Evolutionary conservation across 2,113 vertebrate species (phyloP).

Genomic region (Neogobius melanostomus): DNA sequence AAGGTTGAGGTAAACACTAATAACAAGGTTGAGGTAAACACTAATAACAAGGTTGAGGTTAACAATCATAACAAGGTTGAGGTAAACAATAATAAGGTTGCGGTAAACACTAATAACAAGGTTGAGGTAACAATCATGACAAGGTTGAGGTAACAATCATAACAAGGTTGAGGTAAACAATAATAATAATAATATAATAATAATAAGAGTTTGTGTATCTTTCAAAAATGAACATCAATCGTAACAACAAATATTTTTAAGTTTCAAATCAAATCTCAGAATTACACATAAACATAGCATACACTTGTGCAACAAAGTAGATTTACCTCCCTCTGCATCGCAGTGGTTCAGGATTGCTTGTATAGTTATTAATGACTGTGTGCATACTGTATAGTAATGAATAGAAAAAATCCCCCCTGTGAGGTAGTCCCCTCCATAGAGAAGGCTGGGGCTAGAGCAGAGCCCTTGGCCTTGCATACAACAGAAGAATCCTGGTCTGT

Average conservation of each 20-base stretch:
- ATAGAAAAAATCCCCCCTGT: slow-evolving; percentile 70
- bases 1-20: too few relatives aligned
- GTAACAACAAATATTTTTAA: background rate
- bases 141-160: too few relatives aligned
- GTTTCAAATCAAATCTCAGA: background rate
- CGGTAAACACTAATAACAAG: too few relatives aligned
- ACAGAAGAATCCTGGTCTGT: slow-evolving; percentile 15
- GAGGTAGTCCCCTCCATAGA: slow-evolving; percentile 63
- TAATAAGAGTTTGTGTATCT: background rate
- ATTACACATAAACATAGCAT: background rate
- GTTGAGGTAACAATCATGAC: too few relatives aligned
- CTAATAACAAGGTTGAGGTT: too few relatives aligned
- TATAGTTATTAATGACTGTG: slow-evolving; percentile 53
- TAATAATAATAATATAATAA: too few relatives aligned
- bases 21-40: too few relatives aligned
- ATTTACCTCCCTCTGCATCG: slow-evolving; percentile 71
- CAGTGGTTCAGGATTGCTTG: slow-evolving; percentile 48
- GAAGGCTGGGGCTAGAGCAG: slow-evolving; percentile 40
- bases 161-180: too few relatives aligned
- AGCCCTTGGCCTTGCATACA: slow-evolving; percentile 55
- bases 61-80: too few relatives aligned
- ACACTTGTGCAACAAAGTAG: background rate
- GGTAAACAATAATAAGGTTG: too few relatives aligned
- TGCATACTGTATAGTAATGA: slow-evolving; percentile 46
- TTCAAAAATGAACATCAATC: background rate